Evolutionary conservation across 2,113 vertebrate genomes (phyloP).

Genomic region (Onychostruthus taczanowskii): DNA sequence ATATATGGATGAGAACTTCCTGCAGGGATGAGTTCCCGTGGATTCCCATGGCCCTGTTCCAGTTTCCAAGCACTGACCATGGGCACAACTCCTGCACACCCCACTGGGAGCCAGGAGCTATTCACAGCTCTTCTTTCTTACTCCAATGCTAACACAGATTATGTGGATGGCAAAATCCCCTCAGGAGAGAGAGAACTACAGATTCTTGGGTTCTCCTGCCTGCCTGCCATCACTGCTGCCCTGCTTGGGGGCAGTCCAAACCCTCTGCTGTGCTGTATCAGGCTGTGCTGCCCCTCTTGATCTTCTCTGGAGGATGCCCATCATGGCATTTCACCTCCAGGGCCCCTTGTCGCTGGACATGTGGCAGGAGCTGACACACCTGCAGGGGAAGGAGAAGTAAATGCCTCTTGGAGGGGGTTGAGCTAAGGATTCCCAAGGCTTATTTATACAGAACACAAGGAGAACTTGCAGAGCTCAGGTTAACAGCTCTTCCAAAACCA

Average conservation of each 20-base stretch:
- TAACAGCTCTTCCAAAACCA: background rate
- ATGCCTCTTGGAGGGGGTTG: background rate
- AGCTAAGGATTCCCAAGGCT: background rate
- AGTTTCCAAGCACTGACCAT: background rate
- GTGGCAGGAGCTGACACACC: background rate
- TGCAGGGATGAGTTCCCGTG: background rate
- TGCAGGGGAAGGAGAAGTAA: background rate
- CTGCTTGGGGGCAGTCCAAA: background rate
- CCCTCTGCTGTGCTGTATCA: background rate
- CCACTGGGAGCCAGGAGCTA: background rate
- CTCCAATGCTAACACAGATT: background rate
- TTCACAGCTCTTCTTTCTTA: background rate
- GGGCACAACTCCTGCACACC: background rate
- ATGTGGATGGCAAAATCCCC: background rate
- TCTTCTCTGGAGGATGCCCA: background rate
- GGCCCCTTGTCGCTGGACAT: rapidly evolving
- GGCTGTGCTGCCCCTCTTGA: background rate
- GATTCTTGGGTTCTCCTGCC: background rate
- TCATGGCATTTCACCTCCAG: background rate
- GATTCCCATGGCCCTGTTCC: background rate
- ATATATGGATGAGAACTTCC: background rate
- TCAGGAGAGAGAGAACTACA: rapidly evolving
- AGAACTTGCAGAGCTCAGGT: background rate
- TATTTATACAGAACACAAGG: background rate
- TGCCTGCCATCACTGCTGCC: background rate